Evolutionary conservation across 2,888 invertebrate species (phyloP).

Genomic region (Labia minor): DNA sequence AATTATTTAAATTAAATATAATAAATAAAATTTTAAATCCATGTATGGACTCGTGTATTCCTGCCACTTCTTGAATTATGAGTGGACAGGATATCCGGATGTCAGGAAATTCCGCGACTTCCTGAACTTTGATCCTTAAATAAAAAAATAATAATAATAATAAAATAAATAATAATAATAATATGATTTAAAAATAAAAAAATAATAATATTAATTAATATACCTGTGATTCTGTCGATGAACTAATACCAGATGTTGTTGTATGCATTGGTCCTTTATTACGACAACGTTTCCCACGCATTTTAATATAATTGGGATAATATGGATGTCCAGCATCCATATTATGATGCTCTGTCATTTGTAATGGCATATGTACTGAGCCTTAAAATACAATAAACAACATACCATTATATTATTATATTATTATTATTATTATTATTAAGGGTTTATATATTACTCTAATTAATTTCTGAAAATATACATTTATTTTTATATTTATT

Average conservation of each 20-base stretch:
- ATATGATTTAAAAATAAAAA: too few species aligned
- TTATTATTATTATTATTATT: too few species aligned
- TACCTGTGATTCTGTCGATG: not conserved
- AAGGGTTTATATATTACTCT: too few species aligned
- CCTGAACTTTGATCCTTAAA: not conserved
- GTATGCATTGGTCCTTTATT: slow-evolving; percentile 18
- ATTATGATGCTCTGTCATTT: slow-evolving; percentile 31
- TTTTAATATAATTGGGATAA: slow-evolving; percentile 20
- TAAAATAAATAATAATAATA: too few species aligned
- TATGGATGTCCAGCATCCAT: not conserved
- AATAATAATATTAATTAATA: too few species aligned
- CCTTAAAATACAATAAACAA: too few species aligned
- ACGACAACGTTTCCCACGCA: slow-evolving; percentile 21
- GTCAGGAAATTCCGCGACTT: slow-evolving; percentile 22
- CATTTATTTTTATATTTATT: too few species aligned
- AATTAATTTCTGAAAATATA: too few species aligned
- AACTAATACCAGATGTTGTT: not conserved
- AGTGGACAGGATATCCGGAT: slow-evolving; percentile 21
- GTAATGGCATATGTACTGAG: slow-evolving; percentile 36
- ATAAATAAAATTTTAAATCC: slow-evolving; percentile 17
- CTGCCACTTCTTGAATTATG: not conserved
- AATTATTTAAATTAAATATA: too few species aligned
- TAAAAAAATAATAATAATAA: too few species aligned
- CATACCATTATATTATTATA: too few species aligned
- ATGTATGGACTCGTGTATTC: slow-evolving; percentile 19